These are phyloP conservation scores for Caretta caretta DNA, from an alignment of 2,113 vertebrate species.

Conservation along the genomic window DNA sequence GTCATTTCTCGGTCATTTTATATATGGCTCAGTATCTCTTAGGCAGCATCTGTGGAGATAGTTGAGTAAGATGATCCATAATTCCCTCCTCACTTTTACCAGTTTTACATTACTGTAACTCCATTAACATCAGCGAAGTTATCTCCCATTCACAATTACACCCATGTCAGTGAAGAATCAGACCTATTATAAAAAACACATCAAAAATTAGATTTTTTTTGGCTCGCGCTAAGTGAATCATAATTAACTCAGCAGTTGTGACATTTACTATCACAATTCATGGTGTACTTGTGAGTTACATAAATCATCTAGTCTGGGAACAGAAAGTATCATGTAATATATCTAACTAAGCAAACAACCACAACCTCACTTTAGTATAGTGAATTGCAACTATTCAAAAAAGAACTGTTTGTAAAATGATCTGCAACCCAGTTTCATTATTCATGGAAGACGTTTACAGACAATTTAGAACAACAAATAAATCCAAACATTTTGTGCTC, in stretches of 20 bases:
- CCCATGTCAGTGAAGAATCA: conserved; percentile 11
- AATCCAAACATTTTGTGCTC: conserved; percentile 40
- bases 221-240: conserved; percentile 25
- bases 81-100: conserved; percentile 24
- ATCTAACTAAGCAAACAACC: conserved; percentile 27
- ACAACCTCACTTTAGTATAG: conserved; percentile 37
- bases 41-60: conserved; percentile 13
- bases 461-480: conserved; percentile 43
- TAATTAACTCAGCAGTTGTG: conserved; percentile 29
- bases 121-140: conserved; percentile 42
- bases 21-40: neutral
- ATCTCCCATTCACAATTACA: conserved; percentile 34
- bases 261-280: conserved; percentile 39
- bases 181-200: conserved; percentile 41
- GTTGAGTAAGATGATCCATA: conserved; percentile 14
- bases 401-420: conserved; percentile 48
- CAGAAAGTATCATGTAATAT: conserved; percentile 32
- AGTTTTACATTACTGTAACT: conserved; percentile 27
- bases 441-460: conserved; percentile 50
- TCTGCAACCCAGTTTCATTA: conserved; percentile 48
- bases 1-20: conserved; percentile 1
- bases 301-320: neutral
- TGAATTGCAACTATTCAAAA: conserved; percentile 32
- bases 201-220: conserved; percentile 18
- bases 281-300: conserved; percentile 19